A percentile compares a stretch with the other conserved stretches of the same genome.
phyloP scores from a whole-genome alignment of 2,797 vertebrate species.

The Thunnus albacares region DNA sequence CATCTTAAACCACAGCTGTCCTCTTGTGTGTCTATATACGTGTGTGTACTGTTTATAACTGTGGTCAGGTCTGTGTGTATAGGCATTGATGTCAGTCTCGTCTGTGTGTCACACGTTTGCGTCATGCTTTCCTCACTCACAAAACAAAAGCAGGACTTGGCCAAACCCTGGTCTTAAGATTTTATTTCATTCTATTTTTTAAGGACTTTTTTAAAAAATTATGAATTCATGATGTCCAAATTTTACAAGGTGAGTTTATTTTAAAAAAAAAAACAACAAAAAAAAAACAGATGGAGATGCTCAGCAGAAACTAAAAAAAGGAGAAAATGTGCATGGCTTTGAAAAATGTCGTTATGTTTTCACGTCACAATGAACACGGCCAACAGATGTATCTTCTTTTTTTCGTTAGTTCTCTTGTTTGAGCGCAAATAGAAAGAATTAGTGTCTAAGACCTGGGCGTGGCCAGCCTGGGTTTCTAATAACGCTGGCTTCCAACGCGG shows the following conservation, averaged over 20 bases:
- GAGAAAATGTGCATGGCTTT: background rate
- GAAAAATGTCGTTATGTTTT: slow-evolving; percentile 1
- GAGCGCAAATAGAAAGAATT: background rate
- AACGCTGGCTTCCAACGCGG: slow-evolving; percentile 67
- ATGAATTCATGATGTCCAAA: background rate
- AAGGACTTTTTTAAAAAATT: background rate
- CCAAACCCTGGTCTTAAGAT: slow-evolving; percentile 73
- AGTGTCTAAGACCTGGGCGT: slow-evolving; percentile 79
- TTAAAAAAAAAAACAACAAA: too few species aligned
- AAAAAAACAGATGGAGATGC: background rate
- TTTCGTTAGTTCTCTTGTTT: background rate
- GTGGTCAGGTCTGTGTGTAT: slow-evolving; percentile 41
- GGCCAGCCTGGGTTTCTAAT: slow-evolving; percentile 83
- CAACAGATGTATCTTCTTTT: background rate
- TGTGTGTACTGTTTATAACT: slow-evolving; percentile 43
- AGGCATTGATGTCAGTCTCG: slow-evolving; percentile 53
- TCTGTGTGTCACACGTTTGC: slow-evolving; percentile 67
- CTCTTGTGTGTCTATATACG: slow-evolving; percentile 38
- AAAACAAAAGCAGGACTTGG: slow-evolving; percentile 69
- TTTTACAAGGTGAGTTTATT: background rate
- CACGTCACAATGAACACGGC: slow-evolving; percentile 17
- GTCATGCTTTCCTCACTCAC: slow-evolving; percentile 79
- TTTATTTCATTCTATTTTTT: background rate
- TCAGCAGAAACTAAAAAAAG: background rate
- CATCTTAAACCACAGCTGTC: slow-evolving; percentile 67